Evolutionary conservation across 2,888 invertebrate genomes (phyloP).

Genomic region (Polia nebulosa): DNA sequence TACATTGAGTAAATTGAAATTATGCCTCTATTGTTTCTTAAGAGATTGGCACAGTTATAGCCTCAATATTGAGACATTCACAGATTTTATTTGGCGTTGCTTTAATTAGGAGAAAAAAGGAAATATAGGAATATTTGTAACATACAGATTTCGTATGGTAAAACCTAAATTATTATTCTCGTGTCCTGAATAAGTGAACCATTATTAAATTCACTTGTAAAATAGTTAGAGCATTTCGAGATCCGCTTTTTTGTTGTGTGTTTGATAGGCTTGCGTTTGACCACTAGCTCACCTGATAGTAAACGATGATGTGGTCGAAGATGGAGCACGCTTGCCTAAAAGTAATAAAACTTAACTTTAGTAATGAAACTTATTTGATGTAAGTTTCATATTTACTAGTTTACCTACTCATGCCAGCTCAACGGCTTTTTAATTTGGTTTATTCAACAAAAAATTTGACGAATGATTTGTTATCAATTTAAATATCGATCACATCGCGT

Average conservation of each 20-base stretch:
- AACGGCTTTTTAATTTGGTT: not conserved
- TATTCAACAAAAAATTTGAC: not conserved
- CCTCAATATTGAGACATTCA: conserved; percentile 6
- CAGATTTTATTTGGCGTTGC: conserved; percentile 18
- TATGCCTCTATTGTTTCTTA: conserved; percentile 1
- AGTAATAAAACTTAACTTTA: not conserved
- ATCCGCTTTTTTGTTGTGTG: conserved; percentile 14
- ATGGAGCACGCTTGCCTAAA: no score
- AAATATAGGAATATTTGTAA: not conserved
- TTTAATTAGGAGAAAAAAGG: not conserved
- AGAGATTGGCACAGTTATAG: conserved; percentile 26
- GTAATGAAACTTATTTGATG: not conserved
- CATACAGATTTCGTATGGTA: not conserved
- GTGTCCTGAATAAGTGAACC: not conserved
- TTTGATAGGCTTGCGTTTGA: no score
- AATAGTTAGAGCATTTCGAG: not conserved
- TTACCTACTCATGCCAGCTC: not conserved
- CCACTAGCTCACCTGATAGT: no score
- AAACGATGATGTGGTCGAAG: no score
- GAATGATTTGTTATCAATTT: conserved; percentile 1
- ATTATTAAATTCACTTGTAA: not conserved
- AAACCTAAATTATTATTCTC: not conserved
- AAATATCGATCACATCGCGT: not conserved
- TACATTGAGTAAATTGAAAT: not conserved
- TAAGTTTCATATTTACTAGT: not conserved